A percentile compares a stretch with the other conserved stretches of the same genome.
Evolutionary conservation across 2,113 vertebrate species (phyloP).

Genomic region (Pelodiscus sinensis): DNA sequence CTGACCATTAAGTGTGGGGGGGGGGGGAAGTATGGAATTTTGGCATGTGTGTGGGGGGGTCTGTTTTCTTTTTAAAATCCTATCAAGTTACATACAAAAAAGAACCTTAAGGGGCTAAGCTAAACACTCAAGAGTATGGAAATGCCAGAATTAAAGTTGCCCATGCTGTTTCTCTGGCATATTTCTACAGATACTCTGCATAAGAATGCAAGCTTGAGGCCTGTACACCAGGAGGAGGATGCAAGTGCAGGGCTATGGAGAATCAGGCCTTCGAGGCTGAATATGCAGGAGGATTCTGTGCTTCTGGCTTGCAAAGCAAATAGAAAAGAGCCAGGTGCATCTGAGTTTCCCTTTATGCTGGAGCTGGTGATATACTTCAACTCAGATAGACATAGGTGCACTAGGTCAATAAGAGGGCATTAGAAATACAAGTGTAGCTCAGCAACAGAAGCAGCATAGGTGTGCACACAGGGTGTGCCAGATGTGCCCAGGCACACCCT

Average conservation of each 20-base stretch:
- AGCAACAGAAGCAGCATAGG: no score
- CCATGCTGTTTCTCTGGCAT: background rate
- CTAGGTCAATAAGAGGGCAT: background rate
- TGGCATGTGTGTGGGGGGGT: background rate
- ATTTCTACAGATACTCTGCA: background rate
- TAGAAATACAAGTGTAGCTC: background rate
- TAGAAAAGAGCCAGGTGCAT: constrained; percentile 2
- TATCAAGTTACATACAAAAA: background rate
- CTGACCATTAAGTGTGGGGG: background rate
- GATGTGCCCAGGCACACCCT: no score
- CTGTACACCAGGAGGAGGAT: no score
- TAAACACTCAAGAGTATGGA: background rate
- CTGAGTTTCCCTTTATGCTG: background rate
- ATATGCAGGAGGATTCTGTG: background rate
- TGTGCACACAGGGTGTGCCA: no score
- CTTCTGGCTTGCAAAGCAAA: background rate
- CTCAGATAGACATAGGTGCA: background rate
- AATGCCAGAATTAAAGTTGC: background rate
- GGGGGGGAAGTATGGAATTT: background rate
- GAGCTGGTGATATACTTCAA: background rate
- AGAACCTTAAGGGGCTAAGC: background rate
- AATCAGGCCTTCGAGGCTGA: background rate
- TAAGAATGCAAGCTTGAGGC: no score
- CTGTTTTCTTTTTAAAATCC: background rate
- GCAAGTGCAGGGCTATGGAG: background rate